Evolutionary conservation across 2,113 vertebrate genomes (phyloP), one percentile per base, ranked within the genome.

Genomic region (Phycodurus eques): DNA sequence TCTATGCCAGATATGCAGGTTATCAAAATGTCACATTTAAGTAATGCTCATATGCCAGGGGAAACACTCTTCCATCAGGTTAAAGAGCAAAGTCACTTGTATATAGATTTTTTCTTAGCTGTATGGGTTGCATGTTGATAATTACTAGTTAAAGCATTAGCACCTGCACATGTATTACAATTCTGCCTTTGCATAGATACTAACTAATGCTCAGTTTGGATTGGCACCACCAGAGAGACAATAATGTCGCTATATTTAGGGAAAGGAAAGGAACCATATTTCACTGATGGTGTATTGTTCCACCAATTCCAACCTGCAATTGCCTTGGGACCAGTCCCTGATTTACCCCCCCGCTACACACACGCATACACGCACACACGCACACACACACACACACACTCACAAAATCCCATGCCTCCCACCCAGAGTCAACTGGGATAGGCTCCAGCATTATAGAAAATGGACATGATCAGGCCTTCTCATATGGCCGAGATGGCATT

Each of bases 11-110:
- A 60, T 73, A 74, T 74, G 72, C 70, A 67, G 73, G 68, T 83
- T 83, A 78, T 86, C 73, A 81, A 75, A 80, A 53, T 81, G 69
- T 73, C 78, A 79, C 33, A 9, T 53, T 5, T 60, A 71, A 85
- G 51, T 84, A 77, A 76, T 62, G 31, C 62, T 57, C 72, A 70
- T 75, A 65, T 42, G 22, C 22, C 56, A 13, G 27, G 6, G 12
- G 12, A 59, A 59, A 57, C 27, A 19, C n/a, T 57, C 20, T 27
- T 57, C n/a, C 20, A 57, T 27, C n/a, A 57, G 51, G 51, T 53
- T 53, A 17, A 53, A 20, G 17, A 56, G 0, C 15, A 56, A 59
- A 53, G 49, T 53, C 19, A 5, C 17, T 2, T 56, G 20, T 56
- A 9, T 57, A 12, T 27, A 11, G 12, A 12, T 14, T 12, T 22